Evolutionary conservation across 2,113 vertebrate species (phyloP).

Genomic region (Malurus melanocephalus): DNA sequence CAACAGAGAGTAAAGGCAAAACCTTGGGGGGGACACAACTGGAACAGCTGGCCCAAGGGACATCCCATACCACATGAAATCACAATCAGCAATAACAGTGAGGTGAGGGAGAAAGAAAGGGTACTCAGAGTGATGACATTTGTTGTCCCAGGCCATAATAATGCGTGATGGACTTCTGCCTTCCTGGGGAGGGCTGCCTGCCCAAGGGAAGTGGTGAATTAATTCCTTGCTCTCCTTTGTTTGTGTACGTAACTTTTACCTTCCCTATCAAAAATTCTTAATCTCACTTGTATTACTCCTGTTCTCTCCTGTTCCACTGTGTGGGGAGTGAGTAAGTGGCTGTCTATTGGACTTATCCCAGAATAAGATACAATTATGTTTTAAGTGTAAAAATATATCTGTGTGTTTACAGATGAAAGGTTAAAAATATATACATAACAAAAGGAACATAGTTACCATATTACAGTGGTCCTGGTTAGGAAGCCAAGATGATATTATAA

Average conservation of each 20-base stretch:
- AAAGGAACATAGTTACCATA: background rate
- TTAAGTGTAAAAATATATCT: background rate
- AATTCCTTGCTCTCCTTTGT: background rate
- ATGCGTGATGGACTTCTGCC: accelerated
- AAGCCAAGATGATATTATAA: background rate
- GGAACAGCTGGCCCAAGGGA: background rate
- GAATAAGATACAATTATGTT: background rate
- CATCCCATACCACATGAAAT: background rate
- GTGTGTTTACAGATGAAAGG: background rate
- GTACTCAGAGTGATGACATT: accelerated
- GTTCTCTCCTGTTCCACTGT: background rate
- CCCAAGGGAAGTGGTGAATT: background rate
- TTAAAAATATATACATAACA: background rate
- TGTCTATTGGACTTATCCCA: background rate
- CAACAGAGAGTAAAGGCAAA: too few species aligned
- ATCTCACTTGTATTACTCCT: background rate
- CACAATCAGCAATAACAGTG: background rate
- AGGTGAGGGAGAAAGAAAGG: background rate
- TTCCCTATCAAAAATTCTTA: background rate
- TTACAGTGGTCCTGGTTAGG: background rate
- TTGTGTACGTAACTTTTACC: accelerated
- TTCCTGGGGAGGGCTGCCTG: background rate
- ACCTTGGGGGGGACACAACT: too few species aligned
- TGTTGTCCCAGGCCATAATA: background rate
- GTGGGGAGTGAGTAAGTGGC: accelerated